These are phyloP conservation scores for Eilema sororculum DNA, from an alignment of 2,888 invertebrate species.

Conservation along the genomic window DNA sequence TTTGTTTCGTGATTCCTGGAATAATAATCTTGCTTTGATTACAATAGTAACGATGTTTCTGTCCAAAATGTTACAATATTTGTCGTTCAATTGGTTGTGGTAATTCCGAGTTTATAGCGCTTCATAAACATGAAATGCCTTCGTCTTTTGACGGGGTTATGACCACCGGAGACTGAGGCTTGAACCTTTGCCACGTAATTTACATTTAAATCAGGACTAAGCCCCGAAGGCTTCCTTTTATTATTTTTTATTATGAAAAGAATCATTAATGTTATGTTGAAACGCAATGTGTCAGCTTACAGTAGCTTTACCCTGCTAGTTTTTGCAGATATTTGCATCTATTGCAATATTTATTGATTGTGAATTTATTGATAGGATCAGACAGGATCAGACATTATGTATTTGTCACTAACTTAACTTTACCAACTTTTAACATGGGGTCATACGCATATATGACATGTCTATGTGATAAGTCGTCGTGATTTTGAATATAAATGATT, in stretches of 20 bases:
- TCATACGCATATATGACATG: neutral
- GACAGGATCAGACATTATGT: too few relatives aligned
- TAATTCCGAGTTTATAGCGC: constrained; percentile 45
- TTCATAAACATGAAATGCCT: constrained; percentile 62
- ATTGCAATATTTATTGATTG: neutral
- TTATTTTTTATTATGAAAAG: constrained; percentile 54
- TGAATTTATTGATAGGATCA: neutral
- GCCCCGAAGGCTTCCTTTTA: constrained; percentile 37
- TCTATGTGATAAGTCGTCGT: neutral
- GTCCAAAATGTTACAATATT: constrained; percentile 36
- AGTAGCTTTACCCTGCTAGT: neutral
- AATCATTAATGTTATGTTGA: constrained; percentile 39
- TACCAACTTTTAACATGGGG: neutral
- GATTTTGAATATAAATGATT: too few relatives aligned
- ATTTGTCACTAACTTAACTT: neutral
- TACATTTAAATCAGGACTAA: constrained; percentile 68
- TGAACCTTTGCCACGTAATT: constrained; percentile 59
- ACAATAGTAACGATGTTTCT: constrained; percentile 40
- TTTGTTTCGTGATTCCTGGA: constrained; percentile 32
- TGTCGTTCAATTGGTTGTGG: constrained; percentile 30
- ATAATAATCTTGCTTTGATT: constrained; percentile 42
- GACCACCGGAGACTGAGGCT: constrained; percentile 53
- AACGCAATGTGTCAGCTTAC: constrained; percentile 17
- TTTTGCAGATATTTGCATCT: neutral
- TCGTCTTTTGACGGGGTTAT: constrained; percentile 55